Conservation (phyloP, 1,140 invertebrate genomes). For the Acromyrmex echinatior region DNA sequence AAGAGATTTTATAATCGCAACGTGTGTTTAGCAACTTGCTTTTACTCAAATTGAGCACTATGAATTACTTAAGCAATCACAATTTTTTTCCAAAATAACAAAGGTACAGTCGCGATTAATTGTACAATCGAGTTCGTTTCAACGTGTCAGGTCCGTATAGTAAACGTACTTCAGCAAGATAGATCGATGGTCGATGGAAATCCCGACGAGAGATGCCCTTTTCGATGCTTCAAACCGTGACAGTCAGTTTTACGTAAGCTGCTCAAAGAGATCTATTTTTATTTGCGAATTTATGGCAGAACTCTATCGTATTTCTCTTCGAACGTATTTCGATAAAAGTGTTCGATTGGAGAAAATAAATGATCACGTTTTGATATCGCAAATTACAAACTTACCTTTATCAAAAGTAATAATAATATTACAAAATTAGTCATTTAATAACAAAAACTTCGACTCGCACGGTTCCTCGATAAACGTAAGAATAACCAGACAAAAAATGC, state of each 20-base stretch:
- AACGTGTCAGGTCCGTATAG: conserved; percentile 33
- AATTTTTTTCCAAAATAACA: conserved; percentile 22
- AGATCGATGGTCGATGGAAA: conserved; percentile 46
- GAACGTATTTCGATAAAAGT: not conserved
- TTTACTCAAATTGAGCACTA: not conserved
- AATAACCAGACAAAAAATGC: not conserved
- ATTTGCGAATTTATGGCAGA: conserved; percentile 31
- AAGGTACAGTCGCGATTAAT: not conserved
- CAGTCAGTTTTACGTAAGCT: conserved; percentile 44
- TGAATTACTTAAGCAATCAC: not conserved
- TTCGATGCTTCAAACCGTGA: conserved; percentile 36
- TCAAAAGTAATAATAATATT: not conserved
- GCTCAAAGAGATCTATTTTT: conserved; percentile 46
- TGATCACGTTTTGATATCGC: not conserved
- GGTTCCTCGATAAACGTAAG: not conserved
- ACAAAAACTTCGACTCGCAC: not conserved
- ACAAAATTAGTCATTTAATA: not conserved
- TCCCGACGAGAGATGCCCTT: not conserved
- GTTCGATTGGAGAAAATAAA: not conserved
- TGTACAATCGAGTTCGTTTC: conserved; percentile 26
- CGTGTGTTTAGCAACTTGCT: not conserved
- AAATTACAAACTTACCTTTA: not conserved
- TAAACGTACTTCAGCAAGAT: conserved; percentile 36
- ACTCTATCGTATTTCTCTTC: not conserved
- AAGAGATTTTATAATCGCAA: conserved; percentile 24